Conservation (phyloP, 2,113 vertebrate genomes). For the Elanoides forficatus region DNA sequence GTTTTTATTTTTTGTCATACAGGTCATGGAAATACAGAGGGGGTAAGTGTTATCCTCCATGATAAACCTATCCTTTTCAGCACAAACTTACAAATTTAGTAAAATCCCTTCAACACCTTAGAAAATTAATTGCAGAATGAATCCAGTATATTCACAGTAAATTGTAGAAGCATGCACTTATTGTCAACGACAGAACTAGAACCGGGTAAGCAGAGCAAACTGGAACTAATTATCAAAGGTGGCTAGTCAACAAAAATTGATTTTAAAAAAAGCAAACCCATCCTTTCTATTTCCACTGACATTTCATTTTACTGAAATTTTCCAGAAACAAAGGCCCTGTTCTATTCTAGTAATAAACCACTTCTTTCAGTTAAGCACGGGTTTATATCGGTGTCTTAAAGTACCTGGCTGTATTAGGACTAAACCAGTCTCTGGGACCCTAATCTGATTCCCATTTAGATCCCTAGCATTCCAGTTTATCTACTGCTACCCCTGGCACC, state of each 20-base stretch:
- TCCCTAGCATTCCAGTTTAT: neutral
- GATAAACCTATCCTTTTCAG: neutral
- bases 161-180: neutral
- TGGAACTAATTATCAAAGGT: neutral
- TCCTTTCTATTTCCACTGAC: neutral
- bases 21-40: conserved; percentile 62
- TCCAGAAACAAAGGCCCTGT: neutral
- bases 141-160: neutral
- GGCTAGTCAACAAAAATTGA: neutral
- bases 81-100: neutral
- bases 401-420: neutral
- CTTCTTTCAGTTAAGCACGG: neutral
- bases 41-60: conserved; percentile 18
- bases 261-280: neutral
- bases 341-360: neutral
- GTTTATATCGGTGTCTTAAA: neutral
- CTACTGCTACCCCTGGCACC: neutral
- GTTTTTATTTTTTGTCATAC: neutral
- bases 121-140: neutral
- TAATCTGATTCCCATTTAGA: neutral
- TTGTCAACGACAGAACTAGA: neutral
- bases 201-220: neutral
- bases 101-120: neutral
- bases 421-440: neutral
- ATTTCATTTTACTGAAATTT: neutral